Evolutionary conservation across 2,113 vertebrate species (phyloP).

Genomic region (Glareola pratincola): DNA sequence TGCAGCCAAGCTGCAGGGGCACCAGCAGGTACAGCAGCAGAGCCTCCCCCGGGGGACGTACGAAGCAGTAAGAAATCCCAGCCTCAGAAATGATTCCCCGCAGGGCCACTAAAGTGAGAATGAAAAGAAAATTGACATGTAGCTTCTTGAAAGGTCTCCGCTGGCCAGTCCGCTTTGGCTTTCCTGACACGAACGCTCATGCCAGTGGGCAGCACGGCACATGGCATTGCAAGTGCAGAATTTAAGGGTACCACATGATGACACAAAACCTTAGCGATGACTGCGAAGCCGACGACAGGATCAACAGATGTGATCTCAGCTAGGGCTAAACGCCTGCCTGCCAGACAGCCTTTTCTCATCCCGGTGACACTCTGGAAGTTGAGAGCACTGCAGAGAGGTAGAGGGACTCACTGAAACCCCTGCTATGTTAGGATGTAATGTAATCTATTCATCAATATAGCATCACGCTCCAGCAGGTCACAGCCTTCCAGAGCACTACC

Average conservation of each 20-base stretch:
- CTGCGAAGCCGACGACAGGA: fast-evolving
- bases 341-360: not conserved
- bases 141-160: not conserved
- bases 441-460: not conserved
- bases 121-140: not conserved
- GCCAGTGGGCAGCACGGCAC: not conserved
- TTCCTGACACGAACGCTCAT: not conserved
- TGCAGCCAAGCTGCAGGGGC: not conserved
- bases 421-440: fast-evolving
- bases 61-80: not conserved
- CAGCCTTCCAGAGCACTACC: not conserved
- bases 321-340: not conserved
- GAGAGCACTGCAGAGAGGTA: not conserved
- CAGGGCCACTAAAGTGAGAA: not conserved
- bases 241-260: not conserved
- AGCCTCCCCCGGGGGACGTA: not conserved
- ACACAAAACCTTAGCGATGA: fast-evolving
- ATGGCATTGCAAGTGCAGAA: not conserved
- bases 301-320: not conserved
- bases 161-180: not conserved
- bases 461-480: not conserved
- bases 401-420: not conserved
- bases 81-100: not conserved
- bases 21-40: not conserved
- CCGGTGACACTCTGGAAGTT: not conserved